Evolutionary conservation across 1,140 invertebrate species (phyloP).

Genomic region (Doryteuthis pealeii): DNA sequence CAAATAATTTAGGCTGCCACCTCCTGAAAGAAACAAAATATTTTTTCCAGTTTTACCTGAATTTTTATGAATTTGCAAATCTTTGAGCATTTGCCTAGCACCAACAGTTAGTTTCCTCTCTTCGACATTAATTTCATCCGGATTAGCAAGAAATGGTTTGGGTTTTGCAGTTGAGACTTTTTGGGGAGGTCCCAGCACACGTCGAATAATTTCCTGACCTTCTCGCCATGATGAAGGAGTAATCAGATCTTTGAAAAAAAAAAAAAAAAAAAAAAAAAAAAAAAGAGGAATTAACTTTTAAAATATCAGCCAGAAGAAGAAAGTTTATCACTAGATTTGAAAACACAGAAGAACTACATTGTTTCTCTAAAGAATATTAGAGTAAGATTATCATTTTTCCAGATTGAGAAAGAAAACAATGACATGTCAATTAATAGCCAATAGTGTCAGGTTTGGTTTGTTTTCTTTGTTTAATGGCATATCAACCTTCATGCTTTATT

Average conservation of each 20-base stretch:
- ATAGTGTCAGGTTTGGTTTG: no score
- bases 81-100: slow-evolving; percentile 43
- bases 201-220: slow-evolving; percentile 48
- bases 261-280: slow-evolving; percentile 8
- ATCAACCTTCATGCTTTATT: no score
- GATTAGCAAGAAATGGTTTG: slow-evolving; percentile 17
- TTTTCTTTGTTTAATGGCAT: no score
- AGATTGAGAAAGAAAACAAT: no score
- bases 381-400: no score
- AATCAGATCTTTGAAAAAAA: slow-evolving; percentile 47
- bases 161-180: slow-evolving; percentile 18
- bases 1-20: no score
- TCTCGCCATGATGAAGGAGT: slow-evolving; percentile 55
- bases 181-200: slow-evolving; percentile 42
- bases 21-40: no score
- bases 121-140: slow-evolving; percentile 26
- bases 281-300: not conserved
- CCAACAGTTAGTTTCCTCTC: slow-evolving; percentile 43
- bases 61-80: slow-evolving; percentile 41
- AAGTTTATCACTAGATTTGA: not conserved
- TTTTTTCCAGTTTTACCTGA: no score
- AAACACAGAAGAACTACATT: no score
- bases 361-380: no score
- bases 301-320: not conserved
- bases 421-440: no score